These are phyloP conservation scores for Chunga burmeisteri DNA, from an alignment of 2,113 vertebrate species.

Conservation along the genomic window DNA sequence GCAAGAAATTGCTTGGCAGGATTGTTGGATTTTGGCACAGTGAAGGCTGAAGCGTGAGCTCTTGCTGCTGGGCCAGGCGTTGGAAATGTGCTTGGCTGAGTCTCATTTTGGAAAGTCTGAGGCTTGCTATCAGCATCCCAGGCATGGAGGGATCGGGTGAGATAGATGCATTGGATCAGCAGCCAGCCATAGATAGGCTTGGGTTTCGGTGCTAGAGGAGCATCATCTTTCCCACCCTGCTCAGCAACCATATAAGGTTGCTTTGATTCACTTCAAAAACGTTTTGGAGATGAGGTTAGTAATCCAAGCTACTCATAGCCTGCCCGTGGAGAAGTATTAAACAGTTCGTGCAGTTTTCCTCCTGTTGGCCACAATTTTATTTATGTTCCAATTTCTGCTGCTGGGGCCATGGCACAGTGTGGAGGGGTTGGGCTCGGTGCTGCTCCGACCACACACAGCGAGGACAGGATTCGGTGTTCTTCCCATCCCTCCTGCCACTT, in stretches of 20 bases:
- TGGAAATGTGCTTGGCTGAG: neutral
- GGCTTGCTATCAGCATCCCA: neutral
- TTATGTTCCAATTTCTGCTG: neutral
- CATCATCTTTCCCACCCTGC: neutral
- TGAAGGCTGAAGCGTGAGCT: neutral
- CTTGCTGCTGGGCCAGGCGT: neutral
- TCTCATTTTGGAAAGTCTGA: neutral
- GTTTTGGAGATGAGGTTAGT: neutral
- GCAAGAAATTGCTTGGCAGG: neutral
- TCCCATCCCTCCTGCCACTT: neutral
- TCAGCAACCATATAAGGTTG: neutral
- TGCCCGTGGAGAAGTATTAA: neutral
- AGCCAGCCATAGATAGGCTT: neutral
- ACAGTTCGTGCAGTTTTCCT: neutral
- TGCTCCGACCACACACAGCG: fast-evolving
- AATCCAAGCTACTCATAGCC: neutral
- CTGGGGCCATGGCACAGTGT: neutral
- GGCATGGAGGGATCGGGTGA: neutral
- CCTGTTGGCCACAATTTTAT: neutral
- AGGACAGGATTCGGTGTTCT: neutral
- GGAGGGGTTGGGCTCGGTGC: fast-evolving
- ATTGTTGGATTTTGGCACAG: neutral
- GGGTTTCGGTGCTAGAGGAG: neutral
- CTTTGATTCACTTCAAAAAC: neutral
- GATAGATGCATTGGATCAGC: neutral